These are phyloP conservation scores for Andrena cerasifolii DNA, from an alignment of 1,140 invertebrate species.

Conservation along the genomic window DNA sequence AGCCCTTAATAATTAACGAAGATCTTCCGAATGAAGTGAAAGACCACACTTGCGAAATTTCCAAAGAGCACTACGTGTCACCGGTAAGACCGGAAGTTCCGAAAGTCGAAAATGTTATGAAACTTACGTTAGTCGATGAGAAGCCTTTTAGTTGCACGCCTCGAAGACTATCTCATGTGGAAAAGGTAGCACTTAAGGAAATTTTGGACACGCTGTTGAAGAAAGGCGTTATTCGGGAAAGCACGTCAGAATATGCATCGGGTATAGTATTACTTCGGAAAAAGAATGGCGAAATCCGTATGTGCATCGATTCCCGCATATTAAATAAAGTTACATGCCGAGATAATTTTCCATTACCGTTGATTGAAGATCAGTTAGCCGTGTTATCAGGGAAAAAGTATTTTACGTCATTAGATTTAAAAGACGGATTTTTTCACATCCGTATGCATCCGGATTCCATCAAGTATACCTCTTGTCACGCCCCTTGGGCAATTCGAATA, in stretches of 20 bases:
- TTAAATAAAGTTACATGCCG: not conserved
- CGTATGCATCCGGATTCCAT: too few species aligned
- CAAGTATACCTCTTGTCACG: too few species aligned
- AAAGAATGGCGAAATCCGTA: not conserved
- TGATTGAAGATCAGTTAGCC: not conserved
- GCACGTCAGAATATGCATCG: not conserved
- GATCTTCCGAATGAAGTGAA: not conserved
- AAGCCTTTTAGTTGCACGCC: conserved; percentile 36
- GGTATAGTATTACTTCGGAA: not conserved
- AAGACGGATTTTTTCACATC: too few species aligned
- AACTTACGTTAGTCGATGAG: not conserved
- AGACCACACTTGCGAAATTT: not conserved
- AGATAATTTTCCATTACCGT: not conserved
- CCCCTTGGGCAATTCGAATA: too few species aligned
- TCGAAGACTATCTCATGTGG: too few species aligned
- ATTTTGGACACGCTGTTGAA: too few species aligned
- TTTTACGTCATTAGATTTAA: too few species aligned
- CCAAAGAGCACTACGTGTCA: conserved; percentile 2
- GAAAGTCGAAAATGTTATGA: conserved; percentile 6
- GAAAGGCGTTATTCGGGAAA: not conserved
- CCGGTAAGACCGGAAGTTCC: not conserved
- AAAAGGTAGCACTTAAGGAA: too few species aligned
- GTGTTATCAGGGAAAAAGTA: not conserved
- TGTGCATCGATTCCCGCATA: not conserved
- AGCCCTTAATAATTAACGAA: conserved; percentile 26